A percentile compares a stretch with the other conserved stretches of the same genome.
These are phyloP conservation scores for Tachystola acroxantha DNA, from an alignment of 2,888 invertebrate species.

Conservation along the genomic window DNA sequence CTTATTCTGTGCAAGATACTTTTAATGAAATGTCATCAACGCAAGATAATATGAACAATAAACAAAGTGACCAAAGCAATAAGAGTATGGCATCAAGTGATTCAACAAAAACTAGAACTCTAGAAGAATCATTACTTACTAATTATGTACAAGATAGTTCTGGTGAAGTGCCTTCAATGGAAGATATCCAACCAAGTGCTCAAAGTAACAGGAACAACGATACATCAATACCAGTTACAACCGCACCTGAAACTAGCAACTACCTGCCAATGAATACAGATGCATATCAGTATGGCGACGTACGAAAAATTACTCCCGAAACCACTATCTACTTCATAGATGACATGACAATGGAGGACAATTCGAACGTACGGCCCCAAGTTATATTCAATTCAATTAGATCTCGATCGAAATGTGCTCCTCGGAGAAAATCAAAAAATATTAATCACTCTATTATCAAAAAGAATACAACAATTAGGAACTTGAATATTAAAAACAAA, in stretches of 20 bases:
- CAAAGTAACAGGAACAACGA: no score
- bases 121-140: no score
- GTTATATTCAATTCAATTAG: slow-evolving; percentile 25
- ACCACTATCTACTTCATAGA: slow-evolving; percentile 12
- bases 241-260: slow-evolving; percentile 12
- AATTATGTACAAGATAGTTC: no score
- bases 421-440: slow-evolving; percentile 25
- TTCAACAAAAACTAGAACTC: slow-evolving; percentile 24
- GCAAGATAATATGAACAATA: slow-evolving; percentile 24
- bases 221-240: slow-evolving; percentile 7
- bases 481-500: slow-evolving; percentile 35
- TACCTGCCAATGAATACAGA: slow-evolving; percentile 17
- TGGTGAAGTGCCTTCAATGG: no score
- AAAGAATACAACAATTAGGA: slow-evolving; percentile 18
- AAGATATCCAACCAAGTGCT: no score
- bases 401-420: no score
- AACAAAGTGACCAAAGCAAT: slow-evolving; percentile 22
- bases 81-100: slow-evolving; percentile 22
- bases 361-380: slow-evolving; percentile 15
- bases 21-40: slow-evolving; percentile 28
- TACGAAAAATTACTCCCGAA: slow-evolving; percentile 12
- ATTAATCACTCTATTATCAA: slow-evolving; percentile 20
- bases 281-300: slow-evolving; percentile 15
- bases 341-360: slow-evolving; percentile 12
- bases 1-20: slow-evolving; percentile 33